These are phyloP conservation scores for Clarias magur DNA, from an alignment of 2,113 vertebrate species.

Conservation along the genomic window DNA sequence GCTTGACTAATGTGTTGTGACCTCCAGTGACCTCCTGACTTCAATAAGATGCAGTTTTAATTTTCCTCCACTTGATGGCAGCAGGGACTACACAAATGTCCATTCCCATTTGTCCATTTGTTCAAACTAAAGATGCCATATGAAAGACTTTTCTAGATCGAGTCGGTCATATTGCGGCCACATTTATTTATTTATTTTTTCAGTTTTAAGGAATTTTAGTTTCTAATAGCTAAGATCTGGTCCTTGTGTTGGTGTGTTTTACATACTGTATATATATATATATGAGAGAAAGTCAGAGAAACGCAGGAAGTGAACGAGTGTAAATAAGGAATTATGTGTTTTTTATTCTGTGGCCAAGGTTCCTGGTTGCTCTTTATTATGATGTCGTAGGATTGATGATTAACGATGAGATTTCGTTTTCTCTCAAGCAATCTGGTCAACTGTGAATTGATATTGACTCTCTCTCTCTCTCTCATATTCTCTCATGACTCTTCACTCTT, in stretches of 20 bases:
- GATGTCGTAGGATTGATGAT: constrained; percentile 42
- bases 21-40: constrained; percentile 17
- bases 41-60: constrained; percentile 11
- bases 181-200: too few relatives aligned
- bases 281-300: neutral
- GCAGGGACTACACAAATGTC: constrained; percentile 33
- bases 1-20: neutral
- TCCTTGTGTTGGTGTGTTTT: too few relatives aligned
- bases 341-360: constrained; percentile 42
- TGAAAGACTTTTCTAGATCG: neutral
- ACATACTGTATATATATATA: neutral
- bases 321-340: constrained; percentile 5
- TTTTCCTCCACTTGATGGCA: constrained; percentile 49
- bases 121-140: neutral
- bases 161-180: neutral
- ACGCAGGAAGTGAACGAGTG: neutral
- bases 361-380: constrained; percentile 37
- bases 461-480: neutral
- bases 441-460: neutral
- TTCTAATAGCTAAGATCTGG: neutral
- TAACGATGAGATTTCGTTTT: constrained; percentile 45
- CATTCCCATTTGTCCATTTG: neutral
- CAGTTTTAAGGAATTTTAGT: too few relatives aligned
- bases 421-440: constrained; percentile 56
- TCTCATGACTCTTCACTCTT: neutral